Evolutionary conservation across 2,888 invertebrate species (phyloP).

Genomic region (Chaitophorus viminalis): DNA sequence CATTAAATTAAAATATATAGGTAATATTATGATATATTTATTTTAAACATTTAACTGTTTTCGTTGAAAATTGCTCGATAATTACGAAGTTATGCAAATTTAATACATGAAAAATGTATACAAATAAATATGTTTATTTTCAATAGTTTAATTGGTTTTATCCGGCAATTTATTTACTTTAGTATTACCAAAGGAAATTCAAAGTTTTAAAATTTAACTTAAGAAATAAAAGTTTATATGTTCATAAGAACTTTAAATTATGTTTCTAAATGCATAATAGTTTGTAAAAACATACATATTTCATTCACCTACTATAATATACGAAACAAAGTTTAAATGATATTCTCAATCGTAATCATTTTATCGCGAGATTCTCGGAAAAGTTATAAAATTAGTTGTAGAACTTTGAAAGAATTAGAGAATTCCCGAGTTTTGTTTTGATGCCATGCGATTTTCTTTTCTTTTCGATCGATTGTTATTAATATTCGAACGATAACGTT

Average conservation of each 20-base stretch:
- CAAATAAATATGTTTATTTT: background rate
- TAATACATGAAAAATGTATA: background rate
- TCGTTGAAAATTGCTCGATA: background rate
- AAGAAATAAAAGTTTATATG: background rate
- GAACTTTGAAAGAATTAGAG: conserved; percentile 7
- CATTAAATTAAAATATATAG: background rate
- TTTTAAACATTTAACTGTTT: background rate
- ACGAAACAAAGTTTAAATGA: conserved; percentile 2
- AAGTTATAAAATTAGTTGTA: conserved; percentile 29
- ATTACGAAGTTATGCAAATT: background rate
- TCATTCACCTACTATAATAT: background rate
- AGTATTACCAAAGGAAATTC: background rate
- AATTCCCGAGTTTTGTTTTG: background rate
- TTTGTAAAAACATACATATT: conserved; percentile 9
- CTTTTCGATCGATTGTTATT: background rate
- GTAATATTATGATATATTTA: background rate
- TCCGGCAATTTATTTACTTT: background rate
- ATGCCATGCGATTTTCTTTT: background rate
- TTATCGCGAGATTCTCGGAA: background rate
- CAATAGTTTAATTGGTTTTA: background rate
- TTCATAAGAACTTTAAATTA: conserved; percentile 1
- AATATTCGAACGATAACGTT: background rate
- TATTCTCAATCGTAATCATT: conserved; percentile 22
- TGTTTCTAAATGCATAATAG: background rate
- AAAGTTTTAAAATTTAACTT: background rate